These are phyloP conservation scores for Alexandromys fortis DNA, from an alignment of 2,113 vertebrate species.

Conservation along the genomic window DNA sequence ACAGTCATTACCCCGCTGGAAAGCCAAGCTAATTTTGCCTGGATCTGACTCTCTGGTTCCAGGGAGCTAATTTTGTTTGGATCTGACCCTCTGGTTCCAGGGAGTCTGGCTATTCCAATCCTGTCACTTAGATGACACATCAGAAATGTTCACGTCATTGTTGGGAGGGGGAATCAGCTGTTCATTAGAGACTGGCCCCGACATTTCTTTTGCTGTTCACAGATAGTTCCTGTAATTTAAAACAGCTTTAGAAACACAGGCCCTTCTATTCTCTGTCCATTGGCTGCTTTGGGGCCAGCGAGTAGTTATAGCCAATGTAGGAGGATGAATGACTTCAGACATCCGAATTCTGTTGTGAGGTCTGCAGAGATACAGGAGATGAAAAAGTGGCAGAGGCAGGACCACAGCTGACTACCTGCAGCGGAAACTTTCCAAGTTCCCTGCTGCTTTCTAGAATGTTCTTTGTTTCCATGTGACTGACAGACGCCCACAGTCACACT, in stretches of 20 bases:
- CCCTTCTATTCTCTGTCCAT: conserved; percentile 68
- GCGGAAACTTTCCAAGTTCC: background rate
- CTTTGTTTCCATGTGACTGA: conserved; percentile 32
- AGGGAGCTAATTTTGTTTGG: conserved; percentile 66
- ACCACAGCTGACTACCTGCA: background rate
- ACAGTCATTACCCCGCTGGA: conserved; percentile 36
- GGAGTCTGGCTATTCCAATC: conserved; percentile 64
- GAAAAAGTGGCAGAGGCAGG: conserved; percentile 41
- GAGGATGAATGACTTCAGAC: conserved; percentile 61
- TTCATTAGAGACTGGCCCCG: background rate
- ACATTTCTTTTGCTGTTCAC: conserved; percentile 36
- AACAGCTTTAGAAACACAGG: conserved; percentile 63
- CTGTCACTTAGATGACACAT: conserved; percentile 30
- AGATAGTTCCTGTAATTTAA: conserved; percentile 77
- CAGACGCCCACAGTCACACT: conserved; percentile 36
- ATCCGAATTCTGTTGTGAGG: conserved; percentile 12
- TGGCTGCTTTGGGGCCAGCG: conserved; percentile 38
- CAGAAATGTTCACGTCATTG: background rate
- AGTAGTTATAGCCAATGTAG: background rate
- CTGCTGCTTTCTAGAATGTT: conserved; percentile 29
- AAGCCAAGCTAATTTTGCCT: conserved; percentile 60
- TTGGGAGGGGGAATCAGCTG: conserved; percentile 15
- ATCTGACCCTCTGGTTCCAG: conserved; percentile 73
- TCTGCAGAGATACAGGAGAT: background rate
- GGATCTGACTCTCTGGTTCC: conserved; percentile 66